Evolutionary conservation across 1,140 invertebrate genomes (phyloP).

Genomic region (Agraylea sexmaculata): DNA sequence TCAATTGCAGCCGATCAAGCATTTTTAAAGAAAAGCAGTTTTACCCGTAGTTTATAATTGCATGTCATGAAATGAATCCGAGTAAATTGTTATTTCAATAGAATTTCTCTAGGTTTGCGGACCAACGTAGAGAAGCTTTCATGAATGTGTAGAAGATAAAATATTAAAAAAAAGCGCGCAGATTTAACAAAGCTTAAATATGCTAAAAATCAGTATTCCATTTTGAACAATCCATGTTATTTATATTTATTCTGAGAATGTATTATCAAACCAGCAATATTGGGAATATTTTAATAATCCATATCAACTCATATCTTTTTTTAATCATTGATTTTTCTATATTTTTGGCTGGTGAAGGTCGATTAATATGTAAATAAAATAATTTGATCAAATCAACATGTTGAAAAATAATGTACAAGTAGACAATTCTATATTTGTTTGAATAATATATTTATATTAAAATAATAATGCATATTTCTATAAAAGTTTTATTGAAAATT

Average conservation of each 20-base stretch:
- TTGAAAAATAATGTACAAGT: constrained; percentile 16
- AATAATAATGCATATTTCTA: background rate
- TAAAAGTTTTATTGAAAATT: too few species aligned
- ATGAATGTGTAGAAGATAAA: too few species aligned
- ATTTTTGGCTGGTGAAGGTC: constrained; percentile 9
- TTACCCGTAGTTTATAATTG: constrained; percentile 7
- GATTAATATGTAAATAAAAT: constrained; percentile 19
- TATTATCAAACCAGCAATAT: too few species aligned
- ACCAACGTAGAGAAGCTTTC: constrained; percentile 19
- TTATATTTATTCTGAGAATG: too few species aligned
- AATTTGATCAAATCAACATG: constrained; percentile 16
- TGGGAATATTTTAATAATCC: too few species aligned
- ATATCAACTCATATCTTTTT: too few species aligned
- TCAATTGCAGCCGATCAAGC: constrained; percentile 18
- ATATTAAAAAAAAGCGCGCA: too few species aligned
- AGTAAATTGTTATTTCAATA: constrained; percentile 5
- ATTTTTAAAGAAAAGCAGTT: constrained; percentile 12
- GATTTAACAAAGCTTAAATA: too few species aligned
- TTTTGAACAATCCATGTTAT: too few species aligned
- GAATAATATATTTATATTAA: background rate
- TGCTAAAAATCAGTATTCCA: too few species aligned
- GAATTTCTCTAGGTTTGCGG: constrained; percentile 19
- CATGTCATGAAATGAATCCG: constrained; percentile 4
- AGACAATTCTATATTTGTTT: background rate
- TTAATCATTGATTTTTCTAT: too few species aligned